Evolutionary conservation across 2,113 vertebrate genomes (phyloP), one percentile per base, ranked within the genome.

Genomic region (Phasianus colchicus): DNA sequence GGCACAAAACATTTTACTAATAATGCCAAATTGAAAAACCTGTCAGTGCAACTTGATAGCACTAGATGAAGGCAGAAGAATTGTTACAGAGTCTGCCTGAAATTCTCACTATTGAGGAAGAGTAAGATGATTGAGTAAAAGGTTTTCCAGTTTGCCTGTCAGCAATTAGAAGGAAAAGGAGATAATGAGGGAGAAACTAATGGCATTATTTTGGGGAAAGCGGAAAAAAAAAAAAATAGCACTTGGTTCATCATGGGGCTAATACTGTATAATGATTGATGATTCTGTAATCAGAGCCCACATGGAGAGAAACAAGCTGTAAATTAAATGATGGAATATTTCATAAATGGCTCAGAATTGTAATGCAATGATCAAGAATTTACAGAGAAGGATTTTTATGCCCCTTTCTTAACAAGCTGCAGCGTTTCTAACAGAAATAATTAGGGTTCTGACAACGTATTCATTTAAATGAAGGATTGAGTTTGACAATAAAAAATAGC

Each of bases 401-500:
- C 43, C 30, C 61, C n/a, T 8, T 88, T 88, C 82, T 78, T 81
- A 93, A 88, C 43, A 83, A 92, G 85, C 72, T 78, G 65, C 43
- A 86, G 2, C 52, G 7, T 57, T 93, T 92, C 79, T 92, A 94
- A 90, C 84, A 84, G 79, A 77, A 95, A 55, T 95, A 91, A 91
- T 90, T 92, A 93, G 69, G 25, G 24, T 94, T 95, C 88, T 91
- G 86, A 91, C 79, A 88, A 67, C 82, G 48, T 72, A 81, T 72
- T 89, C 30, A 69, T 90, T 86, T 84, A 74, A 92, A 69, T 75
- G 91, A 92, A 93, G 72, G 57, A 92, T 91, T 83, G 79, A 94
- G 54, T 88, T 91, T 94, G 89, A 95, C 89, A 88, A 64, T 91
- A 91, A 93, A 89, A 95, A 95, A 77, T 94, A 86, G 89, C 61